Percentiles rank a stretch among this genome's conserved stretches.
Conservation (phyloP, 2,113 vertebrate species). For the Bufo bufo region DNA sequence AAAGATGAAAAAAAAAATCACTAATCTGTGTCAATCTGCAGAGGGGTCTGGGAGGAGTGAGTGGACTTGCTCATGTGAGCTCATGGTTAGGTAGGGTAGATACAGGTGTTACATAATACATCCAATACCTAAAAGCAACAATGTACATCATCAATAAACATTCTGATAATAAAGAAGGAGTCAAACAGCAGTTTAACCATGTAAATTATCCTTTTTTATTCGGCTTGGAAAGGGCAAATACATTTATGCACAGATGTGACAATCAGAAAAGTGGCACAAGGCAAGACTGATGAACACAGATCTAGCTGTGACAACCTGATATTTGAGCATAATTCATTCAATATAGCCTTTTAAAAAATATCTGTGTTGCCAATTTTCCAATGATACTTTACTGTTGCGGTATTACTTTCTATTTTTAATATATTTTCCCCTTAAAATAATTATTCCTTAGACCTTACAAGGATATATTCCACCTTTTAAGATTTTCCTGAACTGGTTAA, state of each 20-base stretch:
- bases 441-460: background rate
- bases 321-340: background rate
- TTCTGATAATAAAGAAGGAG: background rate
- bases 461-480: background rate
- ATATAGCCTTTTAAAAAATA: background rate
- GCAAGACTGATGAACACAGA: background rate
- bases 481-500: background rate
- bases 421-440: background rate
- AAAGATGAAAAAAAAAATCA: too few relatives aligned
- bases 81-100: background rate
- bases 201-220: constrained; percentile 22
- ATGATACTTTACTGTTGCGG: background rate
- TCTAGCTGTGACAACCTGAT: background rate
- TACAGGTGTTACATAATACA: background rate
- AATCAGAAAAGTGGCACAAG: background rate
- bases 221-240: background rate
- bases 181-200: background rate
- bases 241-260: constrained; percentile 27
- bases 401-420: constrained; percentile 4
- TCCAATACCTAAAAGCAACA: background rate
- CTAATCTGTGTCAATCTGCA: too few relatives aligned
- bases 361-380: background rate
- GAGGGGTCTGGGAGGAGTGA: too few relatives aligned
- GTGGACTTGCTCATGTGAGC: too few relatives aligned
- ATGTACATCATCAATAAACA: background rate